Evolutionary conservation across 1,140 invertebrate genomes (phyloP).

Genomic region (Drosophila nikananu): DNA sequence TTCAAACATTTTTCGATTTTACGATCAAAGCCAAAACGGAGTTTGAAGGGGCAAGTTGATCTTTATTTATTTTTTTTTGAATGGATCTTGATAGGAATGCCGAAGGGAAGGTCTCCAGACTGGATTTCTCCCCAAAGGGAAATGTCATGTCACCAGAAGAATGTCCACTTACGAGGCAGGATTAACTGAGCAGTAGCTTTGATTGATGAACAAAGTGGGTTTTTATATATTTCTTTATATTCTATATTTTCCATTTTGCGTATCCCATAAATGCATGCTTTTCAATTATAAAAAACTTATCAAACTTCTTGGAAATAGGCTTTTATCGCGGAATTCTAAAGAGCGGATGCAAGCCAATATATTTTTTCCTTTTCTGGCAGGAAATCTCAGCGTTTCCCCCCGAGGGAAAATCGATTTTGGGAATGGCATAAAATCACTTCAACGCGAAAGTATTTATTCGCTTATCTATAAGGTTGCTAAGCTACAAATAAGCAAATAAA

Average conservation of each 20-base stretch:
- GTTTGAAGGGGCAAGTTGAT: conserved; percentile 12
- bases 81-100: conserved; percentile 29
- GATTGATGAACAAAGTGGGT: background rate
- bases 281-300: background rate
- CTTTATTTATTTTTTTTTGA: background rate
- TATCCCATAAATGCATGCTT: no score
- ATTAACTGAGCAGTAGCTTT: background rate
- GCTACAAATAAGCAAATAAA: background rate
- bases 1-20: conserved; percentile 38
- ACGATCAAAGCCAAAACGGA: conserved; percentile 15
- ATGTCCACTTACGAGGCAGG: background rate
- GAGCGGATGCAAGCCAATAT: background rate
- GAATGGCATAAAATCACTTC: background rate
- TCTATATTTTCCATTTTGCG: background rate
- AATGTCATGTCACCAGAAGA: background rate
- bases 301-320: background rate
- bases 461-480: conserved; percentile 12
- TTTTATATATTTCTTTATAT: no score
- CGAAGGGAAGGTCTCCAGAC: background rate
- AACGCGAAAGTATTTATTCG: background rate
- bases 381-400: background rate
- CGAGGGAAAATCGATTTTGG: background rate
- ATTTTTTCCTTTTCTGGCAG: background rate
- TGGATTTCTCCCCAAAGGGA: background rate
- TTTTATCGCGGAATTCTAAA: background rate